Evolutionary conservation across 2,113 vertebrate species (phyloP).

Genomic region (Chinchilla lanigera): DNA sequence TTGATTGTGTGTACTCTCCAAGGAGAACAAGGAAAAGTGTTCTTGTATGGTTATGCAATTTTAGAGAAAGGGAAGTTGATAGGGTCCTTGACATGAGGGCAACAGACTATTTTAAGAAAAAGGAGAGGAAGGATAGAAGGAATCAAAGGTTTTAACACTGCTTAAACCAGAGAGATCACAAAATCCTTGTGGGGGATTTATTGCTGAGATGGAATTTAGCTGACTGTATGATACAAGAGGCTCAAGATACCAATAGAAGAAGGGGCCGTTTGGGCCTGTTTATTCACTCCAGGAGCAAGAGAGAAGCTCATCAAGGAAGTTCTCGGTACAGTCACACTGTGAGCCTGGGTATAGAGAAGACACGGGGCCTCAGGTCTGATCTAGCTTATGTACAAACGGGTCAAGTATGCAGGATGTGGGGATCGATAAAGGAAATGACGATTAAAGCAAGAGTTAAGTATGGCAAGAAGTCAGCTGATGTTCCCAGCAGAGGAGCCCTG

Average conservation of each 20-base stretch:
- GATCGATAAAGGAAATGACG: not conserved
- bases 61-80: conserved; percentile 4
- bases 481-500: not conserved
- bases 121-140: conserved; percentile 63
- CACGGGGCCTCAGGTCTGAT: not conserved
- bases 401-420: not conserved
- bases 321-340: not conserved
- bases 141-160: conserved; percentile 52
- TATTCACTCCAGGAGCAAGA: conserved; percentile 16
- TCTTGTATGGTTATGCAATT: not conserved
- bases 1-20: not conserved
- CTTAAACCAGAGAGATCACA: conserved; percentile 47
- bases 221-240: not conserved
- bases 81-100: conserved; percentile 12
- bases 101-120: conserved; percentile 72
- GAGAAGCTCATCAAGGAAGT: not conserved
- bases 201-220: conserved; percentile 57
- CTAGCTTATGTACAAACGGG: not conserved
- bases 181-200: conserved; percentile 64
- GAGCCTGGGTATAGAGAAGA: not conserved
- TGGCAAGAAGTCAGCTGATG: not conserved
- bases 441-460: not conserved
- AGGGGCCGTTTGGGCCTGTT: not conserved
- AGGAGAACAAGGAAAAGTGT: not conserved
- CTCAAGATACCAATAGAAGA: conserved; percentile 32